A percentile compares a stretch with the other conserved stretches of the same genome.
These are phyloP conservation scores for Allolobophora icterica DNA, from an alignment of 2,888 invertebrate genomes.

Conservation along the genomic window DNA sequence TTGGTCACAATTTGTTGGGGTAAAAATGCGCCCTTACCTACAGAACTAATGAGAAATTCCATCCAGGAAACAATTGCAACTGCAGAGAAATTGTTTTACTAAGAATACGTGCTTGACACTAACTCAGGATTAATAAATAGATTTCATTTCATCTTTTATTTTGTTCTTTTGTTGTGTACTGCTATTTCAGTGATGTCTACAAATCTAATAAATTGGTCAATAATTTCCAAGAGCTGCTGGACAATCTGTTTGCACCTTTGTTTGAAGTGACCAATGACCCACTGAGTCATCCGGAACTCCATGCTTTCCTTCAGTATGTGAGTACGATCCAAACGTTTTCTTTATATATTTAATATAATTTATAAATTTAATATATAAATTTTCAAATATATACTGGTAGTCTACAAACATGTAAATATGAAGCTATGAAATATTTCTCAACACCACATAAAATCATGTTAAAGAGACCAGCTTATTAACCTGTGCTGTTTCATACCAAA, in stretches of 20 bases:
- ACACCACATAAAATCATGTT: too few species aligned
- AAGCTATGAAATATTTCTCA: too few species aligned
- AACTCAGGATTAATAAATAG: too few species aligned
- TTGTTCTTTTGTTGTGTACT: neutral
- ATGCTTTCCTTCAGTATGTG: slow-evolving; percentile 79
- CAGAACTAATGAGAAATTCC: neutral
- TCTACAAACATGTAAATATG: neutral
- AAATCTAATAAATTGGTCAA: slow-evolving; percentile 90
- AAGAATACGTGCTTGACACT: neutral
- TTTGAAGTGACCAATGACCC: slow-evolving; percentile 96
- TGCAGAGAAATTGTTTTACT: neutral
- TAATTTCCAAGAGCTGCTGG: slow-evolving; percentile 93
- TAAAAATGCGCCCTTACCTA: too few species aligned
- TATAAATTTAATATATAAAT: too few species aligned
- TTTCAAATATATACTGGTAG: neutral
- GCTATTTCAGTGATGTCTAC: slow-evolving; percentile 87
- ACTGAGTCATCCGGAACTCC: slow-evolving; percentile 86
- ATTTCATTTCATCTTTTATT: neutral
- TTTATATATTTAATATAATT: too few species aligned
- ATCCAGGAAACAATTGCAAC: neutral
- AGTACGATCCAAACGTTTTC: slow-evolving; percentile 50
- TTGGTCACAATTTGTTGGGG: too few species aligned
- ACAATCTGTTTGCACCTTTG: slow-evolving; percentile 91
- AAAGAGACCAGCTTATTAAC: too few species aligned
- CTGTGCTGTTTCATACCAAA: too few species aligned